Evolutionary conservation across 2,888 invertebrate genomes (phyloP).

Genomic region (Dryomyza anilis): DNA sequence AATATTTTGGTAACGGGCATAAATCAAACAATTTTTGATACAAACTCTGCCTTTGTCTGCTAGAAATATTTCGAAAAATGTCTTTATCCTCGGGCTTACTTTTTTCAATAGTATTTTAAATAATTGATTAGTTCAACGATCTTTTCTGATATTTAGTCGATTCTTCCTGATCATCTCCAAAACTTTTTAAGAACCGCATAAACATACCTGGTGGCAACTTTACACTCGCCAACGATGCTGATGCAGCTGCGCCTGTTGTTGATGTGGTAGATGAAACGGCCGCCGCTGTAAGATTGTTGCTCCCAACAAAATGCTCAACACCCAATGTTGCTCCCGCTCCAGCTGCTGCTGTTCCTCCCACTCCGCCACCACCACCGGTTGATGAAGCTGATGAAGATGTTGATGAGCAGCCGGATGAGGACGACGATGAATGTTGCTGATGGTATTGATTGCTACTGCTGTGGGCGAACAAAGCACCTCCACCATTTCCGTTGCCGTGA

Average conservation of each 20-base stretch:
- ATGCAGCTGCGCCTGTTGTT: conserved; percentile 27
- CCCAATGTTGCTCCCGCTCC: conserved; percentile 35
- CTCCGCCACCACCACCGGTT: conserved; percentile 48
- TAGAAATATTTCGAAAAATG: too few species aligned
- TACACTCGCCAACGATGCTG: conserved; percentile 31
- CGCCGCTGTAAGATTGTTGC: conserved; percentile 37
- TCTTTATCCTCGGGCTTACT: too few species aligned
- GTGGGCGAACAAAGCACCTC: conserved; percentile 56
- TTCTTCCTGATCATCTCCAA: too few species aligned
- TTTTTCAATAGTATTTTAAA: too few species aligned
- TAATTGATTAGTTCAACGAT: too few species aligned
- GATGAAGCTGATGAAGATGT: conserved; percentile 43
- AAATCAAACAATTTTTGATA: too few species aligned
- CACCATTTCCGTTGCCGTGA: conserved; percentile 53
- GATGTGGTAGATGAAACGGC: conserved; percentile 28
- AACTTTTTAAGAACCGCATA: too few species aligned
- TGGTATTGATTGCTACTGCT: conserved; percentile 56
- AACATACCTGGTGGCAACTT: conserved; percentile 31
- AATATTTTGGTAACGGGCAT: too few species aligned
- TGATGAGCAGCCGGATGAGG: conserved; percentile 41
- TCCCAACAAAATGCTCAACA: conserved; percentile 44
- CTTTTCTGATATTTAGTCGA: too few species aligned
- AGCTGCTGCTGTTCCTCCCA: conserved; percentile 30
- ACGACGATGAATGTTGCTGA: conserved; percentile 43
- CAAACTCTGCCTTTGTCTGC: too few species aligned